Evolutionary conservation across 1,140 invertebrate species (phyloP), one percentile per base, ranked within the genome.

Genomic region (Zophobas atratus): DNA sequence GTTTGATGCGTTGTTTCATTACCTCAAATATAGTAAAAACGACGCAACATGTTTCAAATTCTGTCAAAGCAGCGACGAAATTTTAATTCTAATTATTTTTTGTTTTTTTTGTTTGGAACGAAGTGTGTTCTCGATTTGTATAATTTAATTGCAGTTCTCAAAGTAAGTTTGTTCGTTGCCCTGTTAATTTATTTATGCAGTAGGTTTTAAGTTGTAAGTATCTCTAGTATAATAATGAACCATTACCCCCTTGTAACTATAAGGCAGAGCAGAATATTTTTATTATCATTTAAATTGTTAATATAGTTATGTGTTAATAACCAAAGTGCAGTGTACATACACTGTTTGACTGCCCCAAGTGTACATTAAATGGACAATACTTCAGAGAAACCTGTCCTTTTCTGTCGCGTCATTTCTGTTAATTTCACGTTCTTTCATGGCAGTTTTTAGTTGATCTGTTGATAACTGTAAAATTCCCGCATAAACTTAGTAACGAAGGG

Each of bases 251-350:
- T 81, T 81, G 79, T 80, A 84, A 78, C 80, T 80, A 83, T 85
- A 84, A 82, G 60, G 81, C 83, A 85, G 84, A 85, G 84, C 84
- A 85, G 81, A 83, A 51, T 85, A 82, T 85, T 82, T 83, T 85
- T 84, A 81, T 81, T 80, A 79, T 79, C 67, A 81, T 82, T 81
- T 83, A 53, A 60, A 75, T 80, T 81, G 80, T 81, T 81, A 74
- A 80, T 41, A 78, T 80, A 77, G 77, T 80, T 55, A 77, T 77
- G 60, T 71, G 36, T 77, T 55, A 70, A 56, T 75, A 77, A 80
- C 79, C 76, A 78, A 80, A 80, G 77, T 70, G 48, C 49, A 56
- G 72, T 75, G 72, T 73, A 43, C 48, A 35, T 55, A 73, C 71
- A 56, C 71, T 73, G 71, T 55, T 73, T 73, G 71, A 73, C 51